A percentile compares a stretch with the other conserved stretches of the same genome.
Conservation (phyloP, 2,113 vertebrate genomes). For the Lichenostomus cassidix region DNA sequence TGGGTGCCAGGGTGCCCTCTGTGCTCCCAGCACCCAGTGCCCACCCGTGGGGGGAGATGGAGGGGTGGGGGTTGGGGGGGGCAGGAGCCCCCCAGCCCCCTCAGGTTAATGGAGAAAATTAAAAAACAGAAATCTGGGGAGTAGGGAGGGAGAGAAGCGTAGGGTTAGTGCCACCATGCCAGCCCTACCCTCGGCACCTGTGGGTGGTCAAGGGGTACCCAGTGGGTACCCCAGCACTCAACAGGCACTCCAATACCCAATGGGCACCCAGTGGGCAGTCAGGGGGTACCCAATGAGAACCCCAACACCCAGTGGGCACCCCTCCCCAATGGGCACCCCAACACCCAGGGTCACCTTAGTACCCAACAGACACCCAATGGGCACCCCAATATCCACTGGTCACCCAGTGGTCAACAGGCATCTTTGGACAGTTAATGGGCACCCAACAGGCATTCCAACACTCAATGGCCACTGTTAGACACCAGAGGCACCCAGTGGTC, state of each 20-base stretch:
- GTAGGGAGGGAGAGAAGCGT: background rate
- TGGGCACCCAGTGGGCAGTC: background rate
- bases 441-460: background rate
- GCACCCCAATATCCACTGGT: background rate
- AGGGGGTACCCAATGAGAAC: background rate
- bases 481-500: background rate
- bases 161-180: background rate
- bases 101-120: slow-evolving; percentile 5
- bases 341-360: no score
- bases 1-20: background rate
- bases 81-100: background rate
- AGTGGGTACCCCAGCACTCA: background rate
- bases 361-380: background rate
- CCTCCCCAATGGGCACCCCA: background rate
- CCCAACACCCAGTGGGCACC: background rate
- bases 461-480: no score
- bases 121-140: slow-evolving; percentile 20
- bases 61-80: background rate
- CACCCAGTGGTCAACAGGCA: background rate
- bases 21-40: background rate
- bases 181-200: background rate
- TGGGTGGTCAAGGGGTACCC: background rate
- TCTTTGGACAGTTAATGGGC: background rate
- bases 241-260: background rate
- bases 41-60: background rate